Evolutionary conservation across 2,888 invertebrate species (phyloP).

Genomic region (Deilephila porcellus): DNA sequence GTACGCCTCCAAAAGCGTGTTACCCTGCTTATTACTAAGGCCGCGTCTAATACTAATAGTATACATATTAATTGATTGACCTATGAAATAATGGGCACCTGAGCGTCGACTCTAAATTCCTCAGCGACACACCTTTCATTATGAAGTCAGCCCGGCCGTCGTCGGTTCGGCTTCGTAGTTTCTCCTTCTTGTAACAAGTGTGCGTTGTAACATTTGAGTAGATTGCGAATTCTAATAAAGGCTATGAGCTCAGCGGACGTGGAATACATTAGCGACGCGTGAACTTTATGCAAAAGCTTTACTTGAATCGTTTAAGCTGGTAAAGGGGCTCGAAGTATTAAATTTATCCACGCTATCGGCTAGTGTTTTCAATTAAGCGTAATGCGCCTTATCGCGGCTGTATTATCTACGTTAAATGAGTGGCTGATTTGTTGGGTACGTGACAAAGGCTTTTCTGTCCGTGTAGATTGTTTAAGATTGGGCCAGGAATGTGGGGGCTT

Average conservation of each 20-base stretch:
- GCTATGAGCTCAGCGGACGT: constrained; percentile 81
- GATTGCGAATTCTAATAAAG: constrained; percentile 78
- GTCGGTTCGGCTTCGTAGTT: constrained; percentile 52
- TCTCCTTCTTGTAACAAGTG: constrained; percentile 58
- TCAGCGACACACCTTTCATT: constrained; percentile 74
- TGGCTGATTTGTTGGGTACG: constrained; percentile 38
- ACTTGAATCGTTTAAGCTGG: constrained; percentile 52
- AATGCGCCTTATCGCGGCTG: constrained; percentile 51
- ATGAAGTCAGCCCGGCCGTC: constrained; percentile 66
- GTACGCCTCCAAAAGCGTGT: background rate
- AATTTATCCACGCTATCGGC: constrained; percentile 51
- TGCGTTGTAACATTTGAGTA: constrained; percentile 66
- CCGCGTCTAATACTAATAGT: constrained; percentile 21
- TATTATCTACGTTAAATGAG: constrained; percentile 51
- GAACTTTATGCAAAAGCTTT: constrained; percentile 76
- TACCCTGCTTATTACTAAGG: constrained; percentile 11
- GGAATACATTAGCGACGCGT: constrained; percentile 80
- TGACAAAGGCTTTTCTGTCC: constrained; percentile 33
- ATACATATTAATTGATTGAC: constrained; percentile 27
- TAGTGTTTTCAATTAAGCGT: constrained; percentile 60
- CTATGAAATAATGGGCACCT: constrained; percentile 30
- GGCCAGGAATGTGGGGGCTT: background rate
- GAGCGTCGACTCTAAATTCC: constrained; percentile 56
- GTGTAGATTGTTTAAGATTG: constrained; percentile 6
- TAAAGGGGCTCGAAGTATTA: constrained; percentile 53